Conservation (phyloP, 2,113 vertebrate genomes). For the Bubo scandiacus region DNA sequence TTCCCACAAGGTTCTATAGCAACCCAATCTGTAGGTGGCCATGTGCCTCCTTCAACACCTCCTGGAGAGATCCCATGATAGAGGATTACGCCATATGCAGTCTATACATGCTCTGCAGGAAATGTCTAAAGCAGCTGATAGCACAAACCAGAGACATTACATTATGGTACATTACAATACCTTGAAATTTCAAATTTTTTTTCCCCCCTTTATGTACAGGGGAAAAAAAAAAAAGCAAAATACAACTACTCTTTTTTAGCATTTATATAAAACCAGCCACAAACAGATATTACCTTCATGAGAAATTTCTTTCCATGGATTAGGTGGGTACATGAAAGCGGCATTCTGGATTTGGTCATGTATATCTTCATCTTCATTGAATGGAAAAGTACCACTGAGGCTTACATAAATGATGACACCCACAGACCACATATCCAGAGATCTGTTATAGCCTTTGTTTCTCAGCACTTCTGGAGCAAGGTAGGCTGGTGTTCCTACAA, state of each 20-base stretch:
- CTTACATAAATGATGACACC: conserved; percentile 98
- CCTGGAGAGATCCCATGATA: not conserved
- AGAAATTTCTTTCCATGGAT: conserved; percentile 96
- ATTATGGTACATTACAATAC: not conserved
- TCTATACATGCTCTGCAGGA: not conserved
- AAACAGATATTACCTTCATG: conserved; percentile 81
- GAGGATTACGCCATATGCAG: not conserved
- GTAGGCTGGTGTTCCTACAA: conserved; percentile 96
- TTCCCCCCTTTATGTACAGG: not conserved
- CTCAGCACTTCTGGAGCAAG: conserved; percentile 94
- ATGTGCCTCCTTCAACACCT: not conserved
- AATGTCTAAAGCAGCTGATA: not conserved
- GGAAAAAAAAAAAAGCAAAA: not conserved
- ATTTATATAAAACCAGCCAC: not conserved
- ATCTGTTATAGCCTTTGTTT: conserved; percentile 97
- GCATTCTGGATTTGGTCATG: conserved; percentile 99
- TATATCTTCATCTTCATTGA: conserved; percentile 98
- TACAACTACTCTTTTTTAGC: not conserved
- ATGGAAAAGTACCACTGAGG: conserved; percentile 95
- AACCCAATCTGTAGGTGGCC: not conserved
- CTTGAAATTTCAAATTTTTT: not conserved
- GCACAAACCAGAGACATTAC: not conserved
- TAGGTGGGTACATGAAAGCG: conserved; percentile 98
- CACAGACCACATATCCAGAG: conserved; percentile 98
- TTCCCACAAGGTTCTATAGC: not conserved